Conservation (phyloP, 53 echinoderm and acorn worm genomes). For the Holothuria scabra region DNA sequence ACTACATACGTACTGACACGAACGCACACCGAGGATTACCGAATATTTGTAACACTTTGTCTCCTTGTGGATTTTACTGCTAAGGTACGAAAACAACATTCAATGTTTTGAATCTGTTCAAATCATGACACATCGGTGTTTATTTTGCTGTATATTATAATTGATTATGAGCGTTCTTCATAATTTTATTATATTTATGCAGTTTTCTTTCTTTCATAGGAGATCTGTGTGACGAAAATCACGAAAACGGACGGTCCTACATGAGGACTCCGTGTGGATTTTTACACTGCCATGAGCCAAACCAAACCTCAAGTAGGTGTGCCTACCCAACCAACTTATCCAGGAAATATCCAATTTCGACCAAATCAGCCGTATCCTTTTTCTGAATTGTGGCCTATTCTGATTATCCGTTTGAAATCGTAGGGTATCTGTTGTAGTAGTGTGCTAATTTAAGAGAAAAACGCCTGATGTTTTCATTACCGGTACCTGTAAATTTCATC, state of each 20-base stretch:
- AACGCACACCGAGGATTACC: constrained; percentile 6
- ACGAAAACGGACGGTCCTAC: constrained; percentile 92
- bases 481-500: too few species aligned
- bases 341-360: background rate
- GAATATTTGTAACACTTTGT: constrained; percentile 37
- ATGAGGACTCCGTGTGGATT: constrained; percentile 84
- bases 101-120: constrained; percentile 7
- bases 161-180: background rate
- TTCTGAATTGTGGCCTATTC: background rate
- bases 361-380: constrained; percentile 23
- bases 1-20: too few species aligned
- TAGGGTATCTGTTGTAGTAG: too few species aligned
- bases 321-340: constrained; percentile 51
- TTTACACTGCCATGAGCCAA: constrained; percentile 98
- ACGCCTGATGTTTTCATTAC: too few species aligned
- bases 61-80: constrained; percentile 51
- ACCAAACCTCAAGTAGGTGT: constrained; percentile 80
- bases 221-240: constrained; percentile 81
- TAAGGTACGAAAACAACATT: constrained; percentile 9
- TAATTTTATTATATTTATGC: constrained; percentile 42
- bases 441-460: too few species aligned
- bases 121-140: constrained; percentile 33
- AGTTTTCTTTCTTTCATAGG: constrained; percentile 68
- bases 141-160: background rate
- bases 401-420: too few species aligned